These are phyloP conservation scores for Porites lobata DNA, from an alignment of 92 coral and sea anemone genomes.

Conservation along the genomic window DNA sequence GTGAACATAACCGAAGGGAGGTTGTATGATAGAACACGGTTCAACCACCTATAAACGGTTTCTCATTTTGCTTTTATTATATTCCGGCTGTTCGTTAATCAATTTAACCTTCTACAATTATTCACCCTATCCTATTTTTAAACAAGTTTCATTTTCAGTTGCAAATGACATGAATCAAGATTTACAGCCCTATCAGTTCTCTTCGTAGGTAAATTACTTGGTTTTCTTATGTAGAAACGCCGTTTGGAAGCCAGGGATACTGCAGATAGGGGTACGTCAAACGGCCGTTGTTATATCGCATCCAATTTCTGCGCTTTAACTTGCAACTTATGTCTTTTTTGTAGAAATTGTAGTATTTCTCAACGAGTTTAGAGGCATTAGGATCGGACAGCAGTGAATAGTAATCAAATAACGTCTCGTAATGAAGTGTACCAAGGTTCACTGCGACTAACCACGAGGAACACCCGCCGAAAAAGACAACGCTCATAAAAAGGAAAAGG, in stretches of 20 bases:
- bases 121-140: too few species aligned
- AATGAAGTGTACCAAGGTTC: slow-evolving; percentile 62
- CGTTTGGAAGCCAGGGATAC: slow-evolving; percentile 60
- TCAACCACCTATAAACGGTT: too few species aligned
- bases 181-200: background rate
- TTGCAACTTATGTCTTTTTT: slow-evolving; percentile 31
- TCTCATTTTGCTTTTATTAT: too few species aligned
- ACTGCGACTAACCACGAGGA: slow-evolving; percentile 38
- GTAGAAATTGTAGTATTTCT: slow-evolving; percentile 29
- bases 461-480: too few species aligned
- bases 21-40: too few species aligned
- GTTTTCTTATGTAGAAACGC: slow-evolving; percentile 1
- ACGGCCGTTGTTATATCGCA: slow-evolving; percentile 40
- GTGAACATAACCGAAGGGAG: too few species aligned
- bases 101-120: too few species aligned
- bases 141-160: too few species aligned
- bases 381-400: slow-evolving; percentile 2
- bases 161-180: too few species aligned
- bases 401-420: slow-evolving; percentile 68
- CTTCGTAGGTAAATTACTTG: background rate
- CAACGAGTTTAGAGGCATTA: slow-evolving; percentile 27
- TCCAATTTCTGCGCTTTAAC: slow-evolving; percentile 33
- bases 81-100: too few species aligned
- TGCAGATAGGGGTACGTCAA: slow-evolving; percentile 68
- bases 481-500: too few species aligned